Conservation (phyloP, 2,888 invertebrate species). For the Drosophila mayaguana region DNA sequence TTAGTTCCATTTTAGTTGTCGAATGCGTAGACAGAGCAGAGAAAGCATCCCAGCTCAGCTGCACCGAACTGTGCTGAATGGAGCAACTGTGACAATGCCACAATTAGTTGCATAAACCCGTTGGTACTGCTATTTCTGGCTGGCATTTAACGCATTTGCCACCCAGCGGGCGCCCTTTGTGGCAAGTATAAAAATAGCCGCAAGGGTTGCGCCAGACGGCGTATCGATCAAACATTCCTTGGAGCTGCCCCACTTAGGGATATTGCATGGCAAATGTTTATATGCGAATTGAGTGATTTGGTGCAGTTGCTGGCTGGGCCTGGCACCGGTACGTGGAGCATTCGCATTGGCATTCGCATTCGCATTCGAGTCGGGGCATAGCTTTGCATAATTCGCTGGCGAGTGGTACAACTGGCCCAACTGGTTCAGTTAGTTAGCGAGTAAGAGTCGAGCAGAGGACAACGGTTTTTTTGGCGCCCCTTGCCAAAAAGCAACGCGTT, state of each 20-base stretch:
- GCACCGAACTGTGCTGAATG: constrained; percentile 11
- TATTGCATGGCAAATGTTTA: constrained; percentile 21
- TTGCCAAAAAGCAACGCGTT: constrained; percentile 80
- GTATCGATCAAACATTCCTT: constrained; percentile 82
- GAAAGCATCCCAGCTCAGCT: background rate
- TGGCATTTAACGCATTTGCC: constrained; percentile 58
- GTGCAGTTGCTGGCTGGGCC: constrained; percentile 49
- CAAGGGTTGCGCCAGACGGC: constrained; percentile 46
- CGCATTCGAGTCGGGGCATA: constrained; percentile 22
- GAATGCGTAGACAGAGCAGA: constrained; percentile 32
- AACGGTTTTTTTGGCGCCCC: constrained; percentile 81
- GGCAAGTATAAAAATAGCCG: constrained; percentile 58
- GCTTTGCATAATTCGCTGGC: constrained; percentile 27
- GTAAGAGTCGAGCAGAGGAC: constrained; percentile 78
- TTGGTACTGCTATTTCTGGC: constrained; percentile 39
- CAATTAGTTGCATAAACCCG: constrained; percentile 75
- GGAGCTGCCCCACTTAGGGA: constrained; percentile 42
- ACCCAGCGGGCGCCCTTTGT: constrained; percentile 57
- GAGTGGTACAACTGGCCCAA: constrained; percentile 26
- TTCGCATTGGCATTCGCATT: constrained; percentile 21
- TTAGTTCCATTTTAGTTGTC: constrained; percentile 67
- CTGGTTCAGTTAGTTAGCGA: constrained; percentile 58
- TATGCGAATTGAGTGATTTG: constrained; percentile 47
- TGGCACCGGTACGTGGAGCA: constrained; percentile 42
- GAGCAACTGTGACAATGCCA: constrained; percentile 57